phyloP scores from a whole-genome alignment of 2,113 vertebrate genomes.

The Crypturellus undulatus region DNA sequence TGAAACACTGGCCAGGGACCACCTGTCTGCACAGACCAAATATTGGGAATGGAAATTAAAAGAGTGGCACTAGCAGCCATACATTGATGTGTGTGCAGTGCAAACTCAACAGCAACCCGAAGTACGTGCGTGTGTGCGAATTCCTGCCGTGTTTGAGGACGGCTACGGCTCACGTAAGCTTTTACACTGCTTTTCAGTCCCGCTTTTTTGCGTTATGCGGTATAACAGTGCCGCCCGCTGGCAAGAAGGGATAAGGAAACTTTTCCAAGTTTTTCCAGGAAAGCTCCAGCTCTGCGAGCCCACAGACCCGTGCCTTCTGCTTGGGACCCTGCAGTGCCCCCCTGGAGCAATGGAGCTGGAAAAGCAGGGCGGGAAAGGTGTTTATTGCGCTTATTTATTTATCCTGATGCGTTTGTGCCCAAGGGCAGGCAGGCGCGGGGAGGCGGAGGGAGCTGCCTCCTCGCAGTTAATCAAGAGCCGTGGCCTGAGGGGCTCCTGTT shows the following conservation, averaged over 20 bases:
- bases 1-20: accelerated
- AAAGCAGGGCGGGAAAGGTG: background rate
- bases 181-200: background rate
- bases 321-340: accelerated
- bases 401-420: too few species aligned
- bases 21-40: accelerated
- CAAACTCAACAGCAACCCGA: accelerated
- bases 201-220: accelerated
- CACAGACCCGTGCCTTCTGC: background rate
- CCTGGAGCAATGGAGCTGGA: background rate
- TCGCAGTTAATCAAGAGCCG: too few species aligned
- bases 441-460: too few species aligned
- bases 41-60: accelerated
- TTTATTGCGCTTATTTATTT: too few species aligned
- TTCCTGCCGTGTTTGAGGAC: accelerated
- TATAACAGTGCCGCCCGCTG: background rate
- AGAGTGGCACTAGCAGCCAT: background rate
- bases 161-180: accelerated
- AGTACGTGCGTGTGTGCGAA: accelerated
- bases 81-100: background rate
- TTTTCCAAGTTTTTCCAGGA: background rate
- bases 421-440: background rate
- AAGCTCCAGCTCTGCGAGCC: too few species aligned
- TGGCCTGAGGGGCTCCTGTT: background rate
- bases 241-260: background rate